Conservation (phyloP, 2,888 invertebrate genomes). For the Drepana falcataria region DNA sequence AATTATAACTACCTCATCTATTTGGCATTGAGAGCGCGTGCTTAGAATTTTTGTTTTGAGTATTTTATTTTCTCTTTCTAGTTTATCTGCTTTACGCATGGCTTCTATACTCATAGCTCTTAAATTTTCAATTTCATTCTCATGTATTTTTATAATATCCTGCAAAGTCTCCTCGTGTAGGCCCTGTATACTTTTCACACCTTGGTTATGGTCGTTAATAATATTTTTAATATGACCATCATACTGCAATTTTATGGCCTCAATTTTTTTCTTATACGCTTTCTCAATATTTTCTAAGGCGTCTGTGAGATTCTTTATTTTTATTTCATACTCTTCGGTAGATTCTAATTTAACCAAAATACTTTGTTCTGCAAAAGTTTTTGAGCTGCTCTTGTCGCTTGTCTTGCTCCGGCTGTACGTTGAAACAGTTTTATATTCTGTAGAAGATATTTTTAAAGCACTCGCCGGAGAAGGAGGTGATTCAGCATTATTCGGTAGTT, state of each 20-base stretch:
- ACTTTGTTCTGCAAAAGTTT: constrained; percentile 26
- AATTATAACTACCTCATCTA: constrained; percentile 40
- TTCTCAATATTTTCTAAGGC: constrained; percentile 51
- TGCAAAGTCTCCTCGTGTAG: constrained; percentile 73
- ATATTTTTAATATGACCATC: constrained; percentile 74
- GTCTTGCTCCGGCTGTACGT: constrained; percentile 21
- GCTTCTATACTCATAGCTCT: constrained; percentile 68
- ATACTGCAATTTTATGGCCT: constrained; percentile 72
- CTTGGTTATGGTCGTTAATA: constrained; percentile 72
- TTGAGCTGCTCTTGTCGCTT: constrained; percentile 17
- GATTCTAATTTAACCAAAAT: constrained; percentile 43
- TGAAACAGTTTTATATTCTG: constrained; percentile 21
- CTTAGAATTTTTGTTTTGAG: constrained; percentile 41
- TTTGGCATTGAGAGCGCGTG: constrained; percentile 13
- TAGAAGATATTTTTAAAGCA: constrained; percentile 20
- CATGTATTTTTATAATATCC: constrained; percentile 67
- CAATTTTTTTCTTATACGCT: constrained; percentile 59
- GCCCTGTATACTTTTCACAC: constrained; percentile 74
- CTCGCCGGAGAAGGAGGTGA: constrained; percentile 19
- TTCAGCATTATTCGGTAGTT: constrained; percentile 12
- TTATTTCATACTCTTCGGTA: constrained; percentile 44
- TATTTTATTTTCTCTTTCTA: constrained; percentile 55
- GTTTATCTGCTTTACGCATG: constrained; percentile 58
- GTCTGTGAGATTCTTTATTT: constrained; percentile 46
- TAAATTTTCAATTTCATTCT: constrained; percentile 72